Evolutionary conservation across 2,113 vertebrate species (phyloP).

Genomic region (Sinocyclocheilus anshuiensis): DNA sequence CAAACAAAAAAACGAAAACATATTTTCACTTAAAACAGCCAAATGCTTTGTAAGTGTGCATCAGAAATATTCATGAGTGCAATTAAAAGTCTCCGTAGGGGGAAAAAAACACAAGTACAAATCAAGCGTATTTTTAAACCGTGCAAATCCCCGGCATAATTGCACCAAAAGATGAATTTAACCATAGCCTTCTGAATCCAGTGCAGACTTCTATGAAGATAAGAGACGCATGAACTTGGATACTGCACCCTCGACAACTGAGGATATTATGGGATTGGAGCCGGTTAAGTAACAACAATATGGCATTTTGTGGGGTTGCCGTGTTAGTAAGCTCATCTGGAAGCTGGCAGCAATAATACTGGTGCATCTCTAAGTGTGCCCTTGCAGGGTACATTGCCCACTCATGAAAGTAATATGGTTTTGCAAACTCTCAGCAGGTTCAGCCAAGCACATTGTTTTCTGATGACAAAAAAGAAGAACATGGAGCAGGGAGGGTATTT

Average conservation of each 20-base stretch:
- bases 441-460: constrained; percentile 47
- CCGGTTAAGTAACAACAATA: constrained; percentile 63
- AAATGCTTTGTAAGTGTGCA: background rate
- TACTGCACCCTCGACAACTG: constrained; percentile 25
- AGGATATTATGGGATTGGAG: constrained; percentile 34
- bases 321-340: constrained; percentile 57
- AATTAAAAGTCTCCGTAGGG: constrained; percentile 22
- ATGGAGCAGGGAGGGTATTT: constrained; percentile 71
- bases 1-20: background rate
- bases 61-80: constrained; percentile 34
- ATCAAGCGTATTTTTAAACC: constrained; percentile 32
- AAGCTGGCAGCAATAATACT: constrained; percentile 55
- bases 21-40: constrained; percentile 33
- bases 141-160: constrained; percentile 26
- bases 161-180: constrained; percentile 17
- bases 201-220: constrained; percentile 4
- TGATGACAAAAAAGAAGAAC: constrained; percentile 51
- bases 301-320: constrained; percentile 55
- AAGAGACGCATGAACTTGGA: constrained; percentile 29
- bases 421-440: constrained; percentile 39
- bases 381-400: background rate
- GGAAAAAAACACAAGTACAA: constrained; percentile 10
- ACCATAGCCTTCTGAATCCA: constrained; percentile 29
- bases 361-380: constrained; percentile 13
- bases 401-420: constrained; percentile 35